Base-by-base conservation (phyloP, 2,113 vertebrate species). In the Leptosomus discolor region DNA sequence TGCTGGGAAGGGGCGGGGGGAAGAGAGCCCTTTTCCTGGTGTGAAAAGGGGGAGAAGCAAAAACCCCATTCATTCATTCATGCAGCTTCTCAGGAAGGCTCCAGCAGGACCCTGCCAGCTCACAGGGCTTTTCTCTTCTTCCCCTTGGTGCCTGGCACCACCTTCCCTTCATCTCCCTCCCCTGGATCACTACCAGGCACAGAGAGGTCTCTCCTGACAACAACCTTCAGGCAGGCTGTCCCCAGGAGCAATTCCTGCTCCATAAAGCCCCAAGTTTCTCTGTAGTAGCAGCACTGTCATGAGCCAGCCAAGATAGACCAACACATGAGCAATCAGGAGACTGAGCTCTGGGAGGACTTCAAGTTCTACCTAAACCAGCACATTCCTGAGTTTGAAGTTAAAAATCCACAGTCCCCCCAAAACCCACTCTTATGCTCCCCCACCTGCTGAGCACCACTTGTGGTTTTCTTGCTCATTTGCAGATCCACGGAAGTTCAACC, bases 261-360 rank as follows among this genome's bases (percentile, higher is more conserved):
- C 48, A 63, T 34, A 39, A 41, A 29, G 32, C 39, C 61, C 45
- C 70, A 6, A 8, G 4, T 37, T 36, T 27, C 41, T 70, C 45
- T 11, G 12, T 4, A 26, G 23, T 12, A 20, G 10, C 34, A 22
- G 18, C 57, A 21, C 45, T 45, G 17, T 3, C 18, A 51, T 2
- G 2, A 88, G 11, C 46, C 34, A 60, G 32, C 24, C 63, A 61
- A 17, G 22, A 15, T 32, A 46, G 37, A 46, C 26, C 57, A 43
- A 9, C 46, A 34, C 0, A 6, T 3, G 14, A 30, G 34, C 18
- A 27, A 19, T 1, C 19, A 15, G 60, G 34, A 58, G 13, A 3
- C 50, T n/a, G 19, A 53, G 34, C 51, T 51, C 34, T 12, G 17
- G 54, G 37, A 24, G 23, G 13, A 17, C 11, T 15, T 12, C 6